Evolutionary conservation across 2,113 vertebrate species (phyloP), one percentile per base, ranked within the genome.

Genomic region (Sarotherodon lohbergeri): DNA sequence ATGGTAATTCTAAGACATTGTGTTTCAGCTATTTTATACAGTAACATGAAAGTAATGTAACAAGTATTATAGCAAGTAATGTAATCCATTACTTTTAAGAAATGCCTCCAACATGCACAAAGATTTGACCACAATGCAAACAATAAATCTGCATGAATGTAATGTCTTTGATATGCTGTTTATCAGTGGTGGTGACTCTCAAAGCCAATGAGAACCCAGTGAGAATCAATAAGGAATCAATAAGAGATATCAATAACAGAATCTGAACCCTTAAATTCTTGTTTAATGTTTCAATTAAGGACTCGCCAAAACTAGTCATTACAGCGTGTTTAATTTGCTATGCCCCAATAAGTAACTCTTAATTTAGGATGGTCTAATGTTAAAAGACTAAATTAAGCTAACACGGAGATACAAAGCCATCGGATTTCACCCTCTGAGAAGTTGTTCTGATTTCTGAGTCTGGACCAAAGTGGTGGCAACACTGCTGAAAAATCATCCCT

Each of bases 401-500:
- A 78, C 2, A 1, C 14, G 3, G 14, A 76, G 46, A 52, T n/a
- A n/a, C 27, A 52, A 78, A 50, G 14, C 14, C 43, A 50, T 76
- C 71, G 11, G 43, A 29, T 76, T 50, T 76, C 71, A 78, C 16
- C 27, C 27, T 78, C 6, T 78, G 46, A 32, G 27, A 78, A 78
- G 27, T 34, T 52, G 27, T 52, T 78, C 34, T 32, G 46, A 19
- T 52, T 78, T 50, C 16, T 5, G 9, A 78, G 27, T 79, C 56
- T 79, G 48, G 39, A 82, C 32, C 6, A 43, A 81, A 88, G 57
- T 82, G 80, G 5, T 41, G 36, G 80, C 57, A 79, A 50, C 55
- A 39, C 19, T 24, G 50, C 32, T 36, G 29, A 29, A 27, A 27
- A 82, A 34, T 34, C 46, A 12, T 43, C 46, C 63, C 54, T 9